Evolutionary conservation across 1,140 invertebrate genomes (phyloP), one percentile per base, ranked within the genome.

Genomic region (Aporrectodea caliginosa): DNA sequence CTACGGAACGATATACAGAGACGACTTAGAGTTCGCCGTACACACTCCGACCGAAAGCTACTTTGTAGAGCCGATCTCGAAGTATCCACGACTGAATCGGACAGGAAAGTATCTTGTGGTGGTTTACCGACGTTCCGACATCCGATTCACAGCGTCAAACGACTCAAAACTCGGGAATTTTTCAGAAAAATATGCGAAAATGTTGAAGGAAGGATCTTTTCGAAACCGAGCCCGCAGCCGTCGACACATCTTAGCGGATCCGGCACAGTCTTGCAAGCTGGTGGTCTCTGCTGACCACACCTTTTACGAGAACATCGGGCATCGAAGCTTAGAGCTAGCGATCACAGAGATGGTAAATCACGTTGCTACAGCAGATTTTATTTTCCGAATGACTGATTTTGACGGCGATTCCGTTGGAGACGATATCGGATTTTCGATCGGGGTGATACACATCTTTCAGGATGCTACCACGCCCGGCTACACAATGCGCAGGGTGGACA

Each of bases 321-420:
- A 12, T 6, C 6, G 6, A 22, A 58, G 22, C 22, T 12, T 22
- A 6, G 43, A 58, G 6, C 6, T 6, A 58, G 22, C 43, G 22
- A 58, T 58, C 22, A 22, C 6, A 12, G 43, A 58, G 22, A 58
- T 58, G 6, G 43, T 58, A 6, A 6, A 58, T 58, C 43, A 58
- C 22, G 43, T 58, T 58, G 6, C 22, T 22, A 27, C 6, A n/a
- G 70, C 70, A 12, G 70, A 72, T 32, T 14, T 29, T 29, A 72
- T 27, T 32, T 72, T 72, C 27, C 6, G 6, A 12, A 27, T 29
- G 14, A 72, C 70, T 2, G 70, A 72, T 27, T 72, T 72, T 72
- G 70, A 72, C 27, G 70, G 70, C n/a, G 70, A 72, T 72, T 27
- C n/a, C 6, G n/a, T 12, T 6, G 70, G 70, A 72, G 70, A 72